Evolutionary conservation across 2,797 vertebrate genomes (phyloP).

Genomic region (Rachycentron canadum): DNA sequence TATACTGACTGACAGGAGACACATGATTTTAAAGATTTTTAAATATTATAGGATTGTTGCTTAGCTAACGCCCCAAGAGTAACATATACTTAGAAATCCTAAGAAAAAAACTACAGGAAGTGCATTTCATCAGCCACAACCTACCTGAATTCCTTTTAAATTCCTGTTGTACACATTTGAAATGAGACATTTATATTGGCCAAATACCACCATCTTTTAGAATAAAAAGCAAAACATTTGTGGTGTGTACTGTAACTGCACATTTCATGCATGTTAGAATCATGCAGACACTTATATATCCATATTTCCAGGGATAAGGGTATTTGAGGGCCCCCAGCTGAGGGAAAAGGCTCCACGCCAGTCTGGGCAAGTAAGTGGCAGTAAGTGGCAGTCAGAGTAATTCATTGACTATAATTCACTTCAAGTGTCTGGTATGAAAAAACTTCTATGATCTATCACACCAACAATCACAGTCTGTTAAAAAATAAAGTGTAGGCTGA

Average conservation of each 20-base stretch:
- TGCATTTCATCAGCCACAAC: not conserved
- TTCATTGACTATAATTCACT: not conserved
- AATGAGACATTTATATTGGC: not conserved
- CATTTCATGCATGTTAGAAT: not conserved
- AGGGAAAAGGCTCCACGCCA: not conserved
- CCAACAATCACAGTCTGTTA: not conserved
- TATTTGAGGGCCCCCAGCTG: not conserved
- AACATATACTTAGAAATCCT: not conserved
- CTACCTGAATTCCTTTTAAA: not conserved
- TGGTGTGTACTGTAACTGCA: not conserved
- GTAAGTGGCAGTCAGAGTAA: no score
- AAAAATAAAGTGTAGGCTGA: not conserved
- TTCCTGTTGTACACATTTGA: not conserved
- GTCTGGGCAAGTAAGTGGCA: not conserved
- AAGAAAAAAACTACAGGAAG: no score
- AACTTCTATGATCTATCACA: not conserved
- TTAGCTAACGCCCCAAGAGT: not conserved
- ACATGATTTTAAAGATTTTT: not conserved
- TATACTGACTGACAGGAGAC: not conserved
- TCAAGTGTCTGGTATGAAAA: not conserved
- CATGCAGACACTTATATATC: constrained; percentile 14
- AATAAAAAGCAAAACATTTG: not conserved
- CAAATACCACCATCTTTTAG: not conserved
- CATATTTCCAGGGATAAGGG: constrained; percentile 12
- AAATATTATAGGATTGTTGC: not conserved